phyloP scores from a whole-genome alignment of 1,140 invertebrate species.

The Copidosoma floridanum region DNA sequence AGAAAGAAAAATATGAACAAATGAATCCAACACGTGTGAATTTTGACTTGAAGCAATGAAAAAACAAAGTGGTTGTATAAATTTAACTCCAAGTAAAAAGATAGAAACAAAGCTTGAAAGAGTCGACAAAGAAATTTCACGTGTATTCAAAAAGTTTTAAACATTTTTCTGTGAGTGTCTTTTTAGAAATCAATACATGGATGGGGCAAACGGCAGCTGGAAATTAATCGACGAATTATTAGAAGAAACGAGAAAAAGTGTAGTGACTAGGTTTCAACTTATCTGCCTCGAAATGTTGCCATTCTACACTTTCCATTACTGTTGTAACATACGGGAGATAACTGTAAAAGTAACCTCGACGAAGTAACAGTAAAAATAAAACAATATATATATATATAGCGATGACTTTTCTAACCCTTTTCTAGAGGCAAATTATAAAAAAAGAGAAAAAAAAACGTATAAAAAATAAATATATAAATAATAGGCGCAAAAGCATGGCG shows the following conservation, averaged over 20 bases:
- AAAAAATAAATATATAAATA: constrained; percentile 9
- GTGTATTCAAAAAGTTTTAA: no score
- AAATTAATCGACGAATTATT: not conserved
- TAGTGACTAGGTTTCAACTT: constrained; percentile 12
- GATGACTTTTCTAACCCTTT: constrained; percentile 23
- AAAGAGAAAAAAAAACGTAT: not conserved
- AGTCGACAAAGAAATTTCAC: no score
- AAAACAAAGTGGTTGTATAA: no score
- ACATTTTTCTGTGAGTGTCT: no score
- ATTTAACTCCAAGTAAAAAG: no score
- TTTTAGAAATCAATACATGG: no score
- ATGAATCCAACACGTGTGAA: no score
- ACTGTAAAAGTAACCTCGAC: not conserved
- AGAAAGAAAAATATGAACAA: not conserved
- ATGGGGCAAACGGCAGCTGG: no score
- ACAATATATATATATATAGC: constrained; percentile 18
- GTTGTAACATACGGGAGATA: no score
- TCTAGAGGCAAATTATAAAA: constrained; percentile 12
- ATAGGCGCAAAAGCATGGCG: not conserved
- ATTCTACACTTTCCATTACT: not conserved
- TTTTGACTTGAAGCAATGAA: no score
- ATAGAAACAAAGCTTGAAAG: no score
- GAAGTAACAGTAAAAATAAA: not conserved
- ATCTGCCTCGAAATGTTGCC: constrained; percentile 11
- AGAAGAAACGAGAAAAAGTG: not conserved